Evolutionary conservation across 2,797 vertebrate genomes (phyloP).

Genomic region (Chloroceryle amazona): DNA sequence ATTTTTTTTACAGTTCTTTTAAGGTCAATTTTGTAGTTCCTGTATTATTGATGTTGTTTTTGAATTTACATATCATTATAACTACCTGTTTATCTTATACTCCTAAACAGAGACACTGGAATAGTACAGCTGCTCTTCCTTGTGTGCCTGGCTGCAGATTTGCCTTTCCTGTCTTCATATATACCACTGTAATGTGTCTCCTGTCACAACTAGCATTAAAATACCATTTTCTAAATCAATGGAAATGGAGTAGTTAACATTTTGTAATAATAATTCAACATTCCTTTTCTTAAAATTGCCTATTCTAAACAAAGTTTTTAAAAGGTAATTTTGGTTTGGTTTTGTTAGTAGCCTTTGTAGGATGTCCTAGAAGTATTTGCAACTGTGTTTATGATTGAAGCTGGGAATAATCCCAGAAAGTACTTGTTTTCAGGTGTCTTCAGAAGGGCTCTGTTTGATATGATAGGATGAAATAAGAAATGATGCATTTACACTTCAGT

Average conservation of each 20-base stretch:
- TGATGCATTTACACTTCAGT: neutral
- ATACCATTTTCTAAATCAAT: neutral
- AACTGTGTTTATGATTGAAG: neutral
- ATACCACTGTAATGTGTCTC: neutral
- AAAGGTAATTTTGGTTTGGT: neutral
- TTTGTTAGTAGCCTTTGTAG: neutral
- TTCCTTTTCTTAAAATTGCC: neutral
- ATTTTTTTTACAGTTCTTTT: neutral
- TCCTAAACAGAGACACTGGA: neutral
- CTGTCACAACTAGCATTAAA: neutral
- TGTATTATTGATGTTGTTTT: neutral
- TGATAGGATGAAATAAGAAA: neutral
- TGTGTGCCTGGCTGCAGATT: neutral
- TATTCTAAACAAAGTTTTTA: neutral
- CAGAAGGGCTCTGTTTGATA: neutral
- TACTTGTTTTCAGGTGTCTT: neutral
- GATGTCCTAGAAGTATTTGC: neutral
- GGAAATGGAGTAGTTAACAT: neutral
- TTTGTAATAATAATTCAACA: neutral
- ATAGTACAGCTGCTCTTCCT: neutral
- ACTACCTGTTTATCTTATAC: neutral
- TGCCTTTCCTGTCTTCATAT: neutral
- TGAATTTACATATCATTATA: neutral
- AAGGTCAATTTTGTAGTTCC: neutral
- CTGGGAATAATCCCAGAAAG: neutral